phyloP scores from a whole-genome alignment of 2,113 vertebrate genomes.

The Peromyscus californicus region DNA sequence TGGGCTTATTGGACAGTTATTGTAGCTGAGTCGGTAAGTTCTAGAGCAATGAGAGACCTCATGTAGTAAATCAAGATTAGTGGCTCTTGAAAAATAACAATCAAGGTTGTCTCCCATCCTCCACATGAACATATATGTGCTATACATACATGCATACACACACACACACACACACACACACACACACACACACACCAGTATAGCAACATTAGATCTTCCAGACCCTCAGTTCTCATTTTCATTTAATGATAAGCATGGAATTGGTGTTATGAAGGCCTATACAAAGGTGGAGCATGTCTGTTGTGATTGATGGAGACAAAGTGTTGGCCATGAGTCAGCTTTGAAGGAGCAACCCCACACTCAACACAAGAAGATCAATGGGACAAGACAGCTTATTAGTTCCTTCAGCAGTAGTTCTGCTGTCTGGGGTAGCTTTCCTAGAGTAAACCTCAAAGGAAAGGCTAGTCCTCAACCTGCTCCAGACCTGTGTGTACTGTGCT shows the following conservation, averaged over 20 bases:
- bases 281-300: background rate
- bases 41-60: background rate
- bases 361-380: background rate
- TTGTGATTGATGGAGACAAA: background rate
- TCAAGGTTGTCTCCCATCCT: background rate
- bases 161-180: background rate
- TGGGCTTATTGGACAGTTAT: background rate
- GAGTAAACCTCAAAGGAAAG: background rate
- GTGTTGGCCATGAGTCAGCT: background rate
- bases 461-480: background rate
- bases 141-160: too few species aligned
- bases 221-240: background rate
- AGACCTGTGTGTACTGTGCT: background rate
- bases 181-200: background rate
- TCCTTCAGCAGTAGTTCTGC: background rate
- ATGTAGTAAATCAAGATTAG: background rate
- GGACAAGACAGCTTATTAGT: background rate
- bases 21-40: background rate
- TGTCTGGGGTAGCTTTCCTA: background rate
- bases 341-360: background rate
- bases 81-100: background rate
- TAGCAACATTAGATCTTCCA: background rate
- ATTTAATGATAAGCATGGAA: accelerated
- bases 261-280: background rate
- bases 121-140: background rate